Percentiles rank a stretch among this genome's conserved stretches.
Conservation (phyloP, 2,888 invertebrate species). For the Troglohyphantes excavatus region DNA sequence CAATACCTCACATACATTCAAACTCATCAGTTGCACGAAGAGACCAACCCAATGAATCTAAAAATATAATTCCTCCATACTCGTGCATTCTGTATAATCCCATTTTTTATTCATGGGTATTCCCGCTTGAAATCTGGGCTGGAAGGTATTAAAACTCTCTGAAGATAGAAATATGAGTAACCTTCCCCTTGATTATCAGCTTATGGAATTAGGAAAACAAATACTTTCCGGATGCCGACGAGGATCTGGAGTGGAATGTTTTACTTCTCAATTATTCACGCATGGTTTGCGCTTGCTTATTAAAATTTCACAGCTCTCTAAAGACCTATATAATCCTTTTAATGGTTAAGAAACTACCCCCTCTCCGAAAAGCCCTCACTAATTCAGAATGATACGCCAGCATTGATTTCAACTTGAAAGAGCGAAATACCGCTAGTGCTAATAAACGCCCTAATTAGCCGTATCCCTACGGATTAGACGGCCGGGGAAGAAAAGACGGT, state of each 20-base stretch:
- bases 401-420: conserved; percentile 76
- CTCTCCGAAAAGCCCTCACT: conserved; percentile 67
- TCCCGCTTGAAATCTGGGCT: not conserved
- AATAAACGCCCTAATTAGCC: conserved; percentile 73
- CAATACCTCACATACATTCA: not conserved
- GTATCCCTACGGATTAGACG: conserved; percentile 61
- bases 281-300: conserved; percentile 76
- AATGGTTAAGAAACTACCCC: conserved; percentile 74
- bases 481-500: conserved; percentile 66
- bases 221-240: conserved; percentile 20
- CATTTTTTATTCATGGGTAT: conserved; percentile 47
- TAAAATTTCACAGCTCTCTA: conserved; percentile 76
- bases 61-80: not conserved
- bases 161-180: conserved; percentile 50
- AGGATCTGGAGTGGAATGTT: conserved; percentile 43
- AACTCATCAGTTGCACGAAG: not conserved
- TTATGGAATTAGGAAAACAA: conserved; percentile 56
- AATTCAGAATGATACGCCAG: conserved; percentile 74
- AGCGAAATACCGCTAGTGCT: conserved; percentile 73
- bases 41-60: not conserved
- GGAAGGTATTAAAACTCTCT: no score
- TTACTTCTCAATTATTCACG: conserved; percentile 73
- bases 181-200: conserved; percentile 50
- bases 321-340: conserved; percentile 75
- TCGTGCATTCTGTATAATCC: conserved; percentile 15